A percentile compares a stretch with the other conserved stretches of the same genome.
Conservation (phyloP, 2,113 vertebrate species). For the Eurystomus gularis region DNA sequence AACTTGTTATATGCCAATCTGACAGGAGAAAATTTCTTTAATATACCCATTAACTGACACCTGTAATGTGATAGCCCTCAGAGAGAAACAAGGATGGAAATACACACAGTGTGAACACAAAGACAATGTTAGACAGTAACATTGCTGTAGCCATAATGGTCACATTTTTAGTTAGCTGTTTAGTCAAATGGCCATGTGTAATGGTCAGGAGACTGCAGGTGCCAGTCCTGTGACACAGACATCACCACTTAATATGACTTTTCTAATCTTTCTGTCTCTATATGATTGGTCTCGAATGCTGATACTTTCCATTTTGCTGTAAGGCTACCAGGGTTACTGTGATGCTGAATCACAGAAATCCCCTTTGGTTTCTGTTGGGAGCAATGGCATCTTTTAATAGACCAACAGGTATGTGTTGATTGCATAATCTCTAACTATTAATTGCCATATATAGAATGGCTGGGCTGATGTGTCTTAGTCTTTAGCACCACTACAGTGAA, state of each 20-base stretch:
- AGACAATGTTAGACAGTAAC: not conserved
- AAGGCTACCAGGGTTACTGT: not conserved
- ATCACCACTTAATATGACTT: not conserved
- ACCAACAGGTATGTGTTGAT: rapidly evolving
- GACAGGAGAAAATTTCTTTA: not conserved
- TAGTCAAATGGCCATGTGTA: not conserved
- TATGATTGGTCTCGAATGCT: not conserved
- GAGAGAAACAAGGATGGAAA: not conserved
- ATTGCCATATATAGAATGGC: not conserved
- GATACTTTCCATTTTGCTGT: not conserved
- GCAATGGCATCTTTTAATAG: not conserved
- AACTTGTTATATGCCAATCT: not conserved
- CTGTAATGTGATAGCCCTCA: not conserved
- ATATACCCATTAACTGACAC: not conserved
- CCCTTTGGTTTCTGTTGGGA: not conserved
- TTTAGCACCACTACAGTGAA: not conserved
- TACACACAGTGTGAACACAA: not conserved
- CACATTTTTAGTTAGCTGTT: not conserved
- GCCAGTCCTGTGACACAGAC: not conserved
- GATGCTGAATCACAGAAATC: rapidly evolving
- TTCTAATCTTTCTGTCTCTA: not conserved
- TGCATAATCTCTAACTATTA: not conserved
- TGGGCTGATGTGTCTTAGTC: not conserved
- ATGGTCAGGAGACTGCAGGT: not conserved
- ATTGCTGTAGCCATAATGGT: not conserved